A percentile compares a stretch with the other conserved stretches of the same genome.
phyloP scores from a whole-genome alignment of 2,113 vertebrate genomes.

The Megatriorchis doriae region DNA sequence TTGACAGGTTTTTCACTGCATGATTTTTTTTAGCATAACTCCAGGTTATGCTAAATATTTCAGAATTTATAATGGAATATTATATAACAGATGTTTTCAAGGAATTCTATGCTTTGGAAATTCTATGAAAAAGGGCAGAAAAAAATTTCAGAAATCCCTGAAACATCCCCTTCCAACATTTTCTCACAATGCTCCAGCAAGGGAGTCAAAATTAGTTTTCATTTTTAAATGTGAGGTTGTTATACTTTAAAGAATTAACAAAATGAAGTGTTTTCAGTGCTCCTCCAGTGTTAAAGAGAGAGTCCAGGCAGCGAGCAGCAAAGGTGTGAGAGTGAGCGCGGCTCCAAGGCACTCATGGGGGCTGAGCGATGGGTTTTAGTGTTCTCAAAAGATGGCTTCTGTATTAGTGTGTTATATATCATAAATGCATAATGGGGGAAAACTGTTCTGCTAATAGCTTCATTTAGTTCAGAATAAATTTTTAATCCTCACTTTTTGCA shows the following conservation, averaged over 20 bases:
- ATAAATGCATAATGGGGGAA: neutral
- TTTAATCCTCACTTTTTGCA: constrained; percentile 13
- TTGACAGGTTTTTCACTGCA: neutral
- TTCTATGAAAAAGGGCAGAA: neutral
- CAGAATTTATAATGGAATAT: neutral
- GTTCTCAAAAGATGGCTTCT: neutral
- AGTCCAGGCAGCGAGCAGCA: neutral
- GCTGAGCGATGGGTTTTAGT: neutral
- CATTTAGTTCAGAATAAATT: neutral
- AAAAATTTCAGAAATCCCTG: neutral
- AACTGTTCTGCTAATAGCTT: neutral
- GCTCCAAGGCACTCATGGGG: accelerated
- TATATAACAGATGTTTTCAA: neutral
- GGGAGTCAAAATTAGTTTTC: neutral
- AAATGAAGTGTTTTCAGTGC: neutral
- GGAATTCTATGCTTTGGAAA: neutral
- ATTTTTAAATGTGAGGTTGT: neutral
- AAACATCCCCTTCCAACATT: neutral
- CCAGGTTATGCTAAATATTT: neutral
- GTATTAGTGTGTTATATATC: neutral
- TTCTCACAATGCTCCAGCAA: neutral
- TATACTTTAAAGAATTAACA: neutral
- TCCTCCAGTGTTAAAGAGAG: neutral
- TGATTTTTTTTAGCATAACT: neutral
- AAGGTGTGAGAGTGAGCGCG: neutral